Conservation (phyloP, 2,797 vertebrate species). For the Clarias pachynema region DNA sequence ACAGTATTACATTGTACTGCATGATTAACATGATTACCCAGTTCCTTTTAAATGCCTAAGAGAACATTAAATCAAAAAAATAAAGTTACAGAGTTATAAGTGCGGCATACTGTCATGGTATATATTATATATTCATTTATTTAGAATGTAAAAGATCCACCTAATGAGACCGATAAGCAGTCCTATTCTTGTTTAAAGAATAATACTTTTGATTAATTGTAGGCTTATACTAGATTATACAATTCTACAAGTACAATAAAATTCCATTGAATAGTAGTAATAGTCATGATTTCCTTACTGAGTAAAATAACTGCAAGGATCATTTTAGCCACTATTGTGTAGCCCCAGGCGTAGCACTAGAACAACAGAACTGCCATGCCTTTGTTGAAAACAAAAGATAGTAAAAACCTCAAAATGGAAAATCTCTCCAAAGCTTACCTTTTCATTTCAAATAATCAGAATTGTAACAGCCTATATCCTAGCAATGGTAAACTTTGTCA, state of each 20-base stretch:
- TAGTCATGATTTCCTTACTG: neutral
- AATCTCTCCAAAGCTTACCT: neutral
- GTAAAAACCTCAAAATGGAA: neutral
- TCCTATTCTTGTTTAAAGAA: neutral
- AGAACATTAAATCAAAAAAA: neutral
- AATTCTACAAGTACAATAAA: neutral
- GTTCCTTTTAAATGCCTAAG: neutral
- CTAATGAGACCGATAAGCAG: neutral
- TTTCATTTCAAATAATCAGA: conserved; percentile 15
- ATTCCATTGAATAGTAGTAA: neutral
- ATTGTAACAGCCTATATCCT: neutral
- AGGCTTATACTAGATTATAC: neutral
- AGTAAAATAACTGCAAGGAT: neutral
- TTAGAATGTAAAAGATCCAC: neutral
- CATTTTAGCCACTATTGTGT: neutral
- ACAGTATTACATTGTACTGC: neutral
- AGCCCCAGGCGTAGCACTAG: neutral
- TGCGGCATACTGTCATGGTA: neutral
- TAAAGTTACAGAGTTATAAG: neutral
- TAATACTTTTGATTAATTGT: neutral
- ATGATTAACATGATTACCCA: neutral
- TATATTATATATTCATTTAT: neutral
- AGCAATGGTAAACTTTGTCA: neutral
- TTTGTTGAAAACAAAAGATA: neutral
- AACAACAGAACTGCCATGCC: neutral